Evolutionary conservation across 2,113 vertebrate species (phyloP).

Genomic region (Diphyllodes magnificus): DNA sequence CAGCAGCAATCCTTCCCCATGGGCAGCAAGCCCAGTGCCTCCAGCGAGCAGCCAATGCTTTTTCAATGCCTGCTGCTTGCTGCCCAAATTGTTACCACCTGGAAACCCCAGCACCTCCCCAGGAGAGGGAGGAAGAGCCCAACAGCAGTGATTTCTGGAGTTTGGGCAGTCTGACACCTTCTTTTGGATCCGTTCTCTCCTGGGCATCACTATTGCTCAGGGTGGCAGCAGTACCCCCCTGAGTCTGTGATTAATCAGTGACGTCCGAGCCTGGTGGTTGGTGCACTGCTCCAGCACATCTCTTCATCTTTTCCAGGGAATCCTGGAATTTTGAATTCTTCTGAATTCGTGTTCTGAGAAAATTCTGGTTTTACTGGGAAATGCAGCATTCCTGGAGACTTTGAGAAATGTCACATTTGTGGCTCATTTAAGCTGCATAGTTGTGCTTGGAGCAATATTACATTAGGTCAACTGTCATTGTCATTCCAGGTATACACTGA

Average conservation of each 20-base stretch:
- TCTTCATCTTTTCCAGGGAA: not conserved
- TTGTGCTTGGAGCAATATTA: not conserved
- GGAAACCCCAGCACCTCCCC: not conserved
- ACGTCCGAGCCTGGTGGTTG: accelerated
- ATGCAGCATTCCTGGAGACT: not conserved
- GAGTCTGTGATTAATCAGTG: accelerated
- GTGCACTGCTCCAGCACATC: not conserved
- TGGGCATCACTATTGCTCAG: accelerated
- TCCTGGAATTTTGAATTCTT: not conserved
- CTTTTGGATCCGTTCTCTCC: not conserved
- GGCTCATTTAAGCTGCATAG: not conserved
- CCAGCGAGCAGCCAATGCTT: not conserved
- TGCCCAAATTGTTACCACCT: not conserved
- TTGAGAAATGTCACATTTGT: not conserved
- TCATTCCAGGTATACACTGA: not conserved
- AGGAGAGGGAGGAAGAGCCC: not conserved
- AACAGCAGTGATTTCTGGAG: not conserved
- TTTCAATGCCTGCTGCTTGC: not conserved
- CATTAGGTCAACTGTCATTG: not conserved
- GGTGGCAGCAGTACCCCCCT: accelerated
- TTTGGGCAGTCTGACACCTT: not conserved
- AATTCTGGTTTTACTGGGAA: not conserved
- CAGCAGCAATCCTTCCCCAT: not conserved
- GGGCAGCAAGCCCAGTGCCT: not conserved
- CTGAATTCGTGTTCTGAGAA: not conserved